phyloP scores from a whole-genome alignment of 2,113 vertebrate genomes.

The Dunckerocampus dactyliophorus region DNA sequence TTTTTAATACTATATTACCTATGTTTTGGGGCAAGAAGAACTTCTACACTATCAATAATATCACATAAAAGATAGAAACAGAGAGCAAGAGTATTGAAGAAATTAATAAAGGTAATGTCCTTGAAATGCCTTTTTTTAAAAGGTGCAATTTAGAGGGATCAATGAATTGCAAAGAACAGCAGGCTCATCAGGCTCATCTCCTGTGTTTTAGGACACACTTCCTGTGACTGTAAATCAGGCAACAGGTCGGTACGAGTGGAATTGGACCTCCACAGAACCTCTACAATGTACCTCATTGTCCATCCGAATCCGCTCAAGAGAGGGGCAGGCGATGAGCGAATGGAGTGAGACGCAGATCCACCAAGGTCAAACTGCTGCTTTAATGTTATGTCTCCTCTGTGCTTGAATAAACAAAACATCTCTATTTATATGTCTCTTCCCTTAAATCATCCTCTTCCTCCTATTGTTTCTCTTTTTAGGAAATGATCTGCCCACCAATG shows the following conservation, averaged over 20 bases:
- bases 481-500: slow-evolving; percentile 43
- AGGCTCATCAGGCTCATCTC: not conserved
- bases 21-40: too few relatives aligned
- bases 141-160: not conserved
- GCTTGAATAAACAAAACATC: not conserved
- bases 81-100: not conserved
- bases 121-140: not conserved
- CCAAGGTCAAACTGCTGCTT: slow-evolving; percentile 38
- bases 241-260: slow-evolving; percentile 52
- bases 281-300: slow-evolving; percentile 72
- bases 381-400: not conserved
- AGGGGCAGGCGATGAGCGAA: slow-evolving; percentile 44
- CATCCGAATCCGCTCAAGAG: slow-evolving; percentile 59
- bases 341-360: slow-evolving; percentile 61
- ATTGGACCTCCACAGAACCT: slow-evolving; percentile 67
- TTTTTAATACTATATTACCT: too few relatives aligned
- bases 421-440: not conserved
- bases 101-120: not conserved
- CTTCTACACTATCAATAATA: too few relatives aligned
- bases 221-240: slow-evolving; percentile 12
- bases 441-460: not conserved
- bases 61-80: not conserved
- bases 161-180: not conserved
- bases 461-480: slow-evolving; percentile 41
- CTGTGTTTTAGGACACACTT: slow-evolving; percentile 48